Base-by-base conservation (phyloP, 2,888 invertebrate species). In the Trissolcus brochymenae region DNA sequence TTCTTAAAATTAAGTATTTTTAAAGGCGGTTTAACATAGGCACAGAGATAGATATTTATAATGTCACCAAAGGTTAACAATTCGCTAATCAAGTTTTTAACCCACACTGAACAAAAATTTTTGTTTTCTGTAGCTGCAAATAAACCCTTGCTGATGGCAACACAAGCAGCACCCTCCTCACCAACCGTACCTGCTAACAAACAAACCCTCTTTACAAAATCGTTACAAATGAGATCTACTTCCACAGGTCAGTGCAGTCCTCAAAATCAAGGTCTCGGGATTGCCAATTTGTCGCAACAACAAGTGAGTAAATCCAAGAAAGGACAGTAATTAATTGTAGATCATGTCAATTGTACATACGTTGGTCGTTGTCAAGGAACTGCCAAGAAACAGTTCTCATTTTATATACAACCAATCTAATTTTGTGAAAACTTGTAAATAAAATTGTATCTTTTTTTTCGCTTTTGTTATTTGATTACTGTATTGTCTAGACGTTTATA, bases 111-210 rank as follows among this genome's bases (percentile, higher is more conserved):
- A 61, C 1, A 14, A 13, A 25, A 35, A 17, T 51, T 0, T 55
- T 61, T 70, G 16, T 71, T 56, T 64, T 55, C 65, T 80, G 40
- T 80, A 84, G 85, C 86, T 74, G 87, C 87, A 75, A 87, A 86
- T 62, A 88, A 89, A 81, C 88, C 89, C 70, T 87, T 89, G 84
- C 82, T 88, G 71, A 87, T 88, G 88, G 84, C 88, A 51, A 87
- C 87, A 25, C 88, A 88, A 79, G 80, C 86, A 71, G 83, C 86
- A 74, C 84, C 88, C 72, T 85, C 88, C 82, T 87, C 88, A 76
- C 87, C 87, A 85, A 82, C 84, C 79, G 85, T 87, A 82, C 84
- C 87, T 82, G 86, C 83, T 80, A 87, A 85, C 76, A 89, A 88
- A 82, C 89, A 89, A 83, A 87, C 89, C 50, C 82, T 89, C 79